Conservation (phyloP, 2,797 vertebrate genomes). For the Monodelphis domestica region DNA sequence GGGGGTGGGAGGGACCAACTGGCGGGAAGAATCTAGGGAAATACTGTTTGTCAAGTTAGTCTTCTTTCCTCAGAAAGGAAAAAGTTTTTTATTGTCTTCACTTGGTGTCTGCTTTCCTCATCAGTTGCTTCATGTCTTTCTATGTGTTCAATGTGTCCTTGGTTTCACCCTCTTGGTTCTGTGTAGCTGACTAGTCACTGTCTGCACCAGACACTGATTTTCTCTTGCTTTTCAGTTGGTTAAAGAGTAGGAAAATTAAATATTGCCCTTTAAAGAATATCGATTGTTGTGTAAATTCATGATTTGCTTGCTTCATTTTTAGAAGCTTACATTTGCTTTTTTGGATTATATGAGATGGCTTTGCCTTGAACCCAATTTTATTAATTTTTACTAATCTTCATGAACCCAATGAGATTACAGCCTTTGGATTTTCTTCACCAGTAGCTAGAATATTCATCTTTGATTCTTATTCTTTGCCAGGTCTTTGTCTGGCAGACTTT, state of each 20-base stretch:
- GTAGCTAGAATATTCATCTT: slow-evolving; percentile 3
- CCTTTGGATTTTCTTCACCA: slow-evolving; percentile 19
- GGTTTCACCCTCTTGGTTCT: not conserved
- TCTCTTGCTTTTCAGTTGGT: not conserved
- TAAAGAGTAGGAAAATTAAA: not conserved
- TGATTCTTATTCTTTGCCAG: slow-evolving; percentile 35
- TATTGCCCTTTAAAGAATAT: not conserved
- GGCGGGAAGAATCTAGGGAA: slow-evolving; percentile 32
- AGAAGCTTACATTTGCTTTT: slow-evolving; percentile 25
- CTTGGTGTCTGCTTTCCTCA: slow-evolving; percentile 43
- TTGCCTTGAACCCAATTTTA: not conserved
- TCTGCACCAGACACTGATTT: not conserved
- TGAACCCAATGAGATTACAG: not conserved
- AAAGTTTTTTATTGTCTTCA: slow-evolving; percentile 47
- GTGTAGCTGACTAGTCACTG: not conserved
- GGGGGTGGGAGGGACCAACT: slow-evolving; percentile 37
- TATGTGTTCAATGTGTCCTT: slow-evolving; percentile 10
- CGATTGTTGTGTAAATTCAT: not conserved
- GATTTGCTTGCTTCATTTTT: slow-evolving; percentile 7
- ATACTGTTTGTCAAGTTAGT: not conserved
- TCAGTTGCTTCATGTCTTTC: slow-evolving; percentile 36
- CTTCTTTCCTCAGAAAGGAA: slow-evolving; percentile 19
- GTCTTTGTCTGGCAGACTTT: not conserved
- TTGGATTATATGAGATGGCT: slow-evolving; percentile 11
- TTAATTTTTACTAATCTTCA: slow-evolving; percentile 16